These are phyloP conservation scores for Apomyelois bistriatella DNA, from an alignment of 2,888 invertebrate species.

Conservation along the genomic window DNA sequence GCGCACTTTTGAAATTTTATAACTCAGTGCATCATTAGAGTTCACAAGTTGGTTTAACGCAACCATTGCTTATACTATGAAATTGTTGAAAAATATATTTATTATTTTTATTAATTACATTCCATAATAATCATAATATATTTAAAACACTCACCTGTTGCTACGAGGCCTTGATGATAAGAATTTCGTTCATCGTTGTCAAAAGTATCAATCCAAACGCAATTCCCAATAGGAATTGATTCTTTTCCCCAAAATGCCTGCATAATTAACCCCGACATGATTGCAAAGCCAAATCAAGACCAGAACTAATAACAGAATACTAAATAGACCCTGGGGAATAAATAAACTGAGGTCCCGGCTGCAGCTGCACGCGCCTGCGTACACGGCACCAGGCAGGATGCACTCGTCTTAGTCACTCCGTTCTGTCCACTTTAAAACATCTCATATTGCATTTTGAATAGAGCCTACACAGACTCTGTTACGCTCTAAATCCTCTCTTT, in stretches of 20 bases:
- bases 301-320: not conserved
- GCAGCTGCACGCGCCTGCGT: slow-evolving; percentile 13
- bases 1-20: too few relatives aligned
- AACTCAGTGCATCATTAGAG: too few relatives aligned
- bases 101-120: too few relatives aligned
- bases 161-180: slow-evolving; percentile 36
- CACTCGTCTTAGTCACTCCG: slow-evolving; percentile 3
- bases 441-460: slow-evolving; percentile 36
- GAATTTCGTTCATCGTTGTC: slow-evolving; percentile 31
- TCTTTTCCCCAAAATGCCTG: not conserved
- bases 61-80: too few relatives aligned
- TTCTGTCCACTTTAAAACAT: slow-evolving; percentile 15
- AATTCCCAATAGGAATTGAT: slow-evolving; percentile 17
- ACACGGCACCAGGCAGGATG: not conserved
- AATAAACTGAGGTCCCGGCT: not conserved
- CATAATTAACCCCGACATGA: slow-evolving; percentile 16
- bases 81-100: too few relatives aligned
- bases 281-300: not conserved
- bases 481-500: slow-evolving; percentile 46
- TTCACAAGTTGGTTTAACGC: too few relatives aligned
- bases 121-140: not conserved
- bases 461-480: slow-evolving; percentile 34
- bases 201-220: slow-evolving; percentile 46
- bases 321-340: not conserved
- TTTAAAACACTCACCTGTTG: slow-evolving; percentile 35